Evolutionary conservation across 2,888 invertebrate genomes (phyloP).

Genomic region (Agriopis leucophaearia): DNA sequence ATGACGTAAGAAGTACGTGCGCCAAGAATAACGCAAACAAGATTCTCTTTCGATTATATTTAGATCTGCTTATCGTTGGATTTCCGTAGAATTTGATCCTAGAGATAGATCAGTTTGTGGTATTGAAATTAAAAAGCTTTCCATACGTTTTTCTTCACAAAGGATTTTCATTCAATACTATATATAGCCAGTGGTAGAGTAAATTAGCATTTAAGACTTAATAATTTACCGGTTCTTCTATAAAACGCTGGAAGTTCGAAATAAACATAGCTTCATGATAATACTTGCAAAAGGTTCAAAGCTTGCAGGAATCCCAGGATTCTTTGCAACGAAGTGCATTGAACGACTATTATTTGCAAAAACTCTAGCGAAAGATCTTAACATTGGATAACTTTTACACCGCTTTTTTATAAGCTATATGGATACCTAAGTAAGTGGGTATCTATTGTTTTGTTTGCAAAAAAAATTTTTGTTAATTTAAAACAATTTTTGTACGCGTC

Average conservation of each 20-base stretch:
- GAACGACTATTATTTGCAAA: constrained; percentile 6
- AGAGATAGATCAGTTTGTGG: neutral
- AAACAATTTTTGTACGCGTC: too few relatives aligned
- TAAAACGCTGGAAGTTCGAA: neutral
- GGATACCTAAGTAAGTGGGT: too few relatives aligned
- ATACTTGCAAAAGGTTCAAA: neutral
- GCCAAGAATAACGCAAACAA: constrained; percentile 24
- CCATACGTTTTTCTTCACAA: neutral
- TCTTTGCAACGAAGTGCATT: constrained; percentile 1
- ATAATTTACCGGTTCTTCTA: neutral
- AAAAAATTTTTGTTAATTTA: too few relatives aligned
- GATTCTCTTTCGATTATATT: constrained; percentile 21
- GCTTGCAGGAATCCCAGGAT: neutral
- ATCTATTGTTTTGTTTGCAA: too few relatives aligned
- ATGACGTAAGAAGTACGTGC: constrained; percentile 21
- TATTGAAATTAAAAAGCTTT: neutral
- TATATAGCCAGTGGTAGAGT: too few relatives aligned
- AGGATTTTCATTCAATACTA: neutral
- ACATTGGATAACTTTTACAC: neutral
- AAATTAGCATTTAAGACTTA: too few relatives aligned
- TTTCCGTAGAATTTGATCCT: constrained; percentile 2
- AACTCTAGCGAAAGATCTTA: neutral
- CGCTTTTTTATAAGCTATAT: too few relatives aligned
- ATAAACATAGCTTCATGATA: neutral
- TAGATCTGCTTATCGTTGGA: constrained; percentile 17